Percentiles rank a stretch among this genome's conserved stretches.
Conservation (phyloP, 2,797 vertebrate species). For the Rhinogobio ventralis region DNA sequence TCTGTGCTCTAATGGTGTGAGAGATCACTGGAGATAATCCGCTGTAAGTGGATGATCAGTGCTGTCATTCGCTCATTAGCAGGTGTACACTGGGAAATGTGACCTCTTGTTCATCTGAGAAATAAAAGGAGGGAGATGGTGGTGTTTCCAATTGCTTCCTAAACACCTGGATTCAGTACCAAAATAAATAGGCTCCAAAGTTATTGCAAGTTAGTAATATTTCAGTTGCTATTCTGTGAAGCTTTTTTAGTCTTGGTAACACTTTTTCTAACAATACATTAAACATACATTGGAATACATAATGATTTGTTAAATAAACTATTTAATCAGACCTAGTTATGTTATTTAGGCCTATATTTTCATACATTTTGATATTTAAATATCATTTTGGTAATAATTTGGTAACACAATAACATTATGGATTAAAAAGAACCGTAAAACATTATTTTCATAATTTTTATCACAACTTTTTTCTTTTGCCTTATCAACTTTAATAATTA, state of each 20-base stretch:
- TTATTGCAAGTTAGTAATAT: not conserved
- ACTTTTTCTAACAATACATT: not conserved
- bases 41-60: slow-evolving; percentile 66
- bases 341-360: no score
- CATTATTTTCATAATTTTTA: no score
- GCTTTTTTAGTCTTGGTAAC: not conserved
- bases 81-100: slow-evolving; percentile 61
- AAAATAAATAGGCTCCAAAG: not conserved
- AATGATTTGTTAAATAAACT: not conserved
- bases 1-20: slow-evolving; percentile 61
- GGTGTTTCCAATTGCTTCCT: slow-evolving; percentile 24
- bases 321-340: not conserved
- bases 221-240: not conserved
- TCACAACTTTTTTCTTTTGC: no score
- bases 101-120: slow-evolving; percentile 47
- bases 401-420: not conserved
- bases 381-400: not conserved
- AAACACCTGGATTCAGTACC: not conserved
- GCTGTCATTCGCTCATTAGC: slow-evolving; percentile 69
- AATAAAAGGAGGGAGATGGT: slow-evolving; percentile 27
- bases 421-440: not conserved
- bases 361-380: not conserved
- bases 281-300: not conserved
- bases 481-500: no score
- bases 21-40: slow-evolving; percentile 69